Evolutionary conservation across 1,140 invertebrate genomes (phyloP).

Genomic region (Dufourea novaeangliae): DNA sequence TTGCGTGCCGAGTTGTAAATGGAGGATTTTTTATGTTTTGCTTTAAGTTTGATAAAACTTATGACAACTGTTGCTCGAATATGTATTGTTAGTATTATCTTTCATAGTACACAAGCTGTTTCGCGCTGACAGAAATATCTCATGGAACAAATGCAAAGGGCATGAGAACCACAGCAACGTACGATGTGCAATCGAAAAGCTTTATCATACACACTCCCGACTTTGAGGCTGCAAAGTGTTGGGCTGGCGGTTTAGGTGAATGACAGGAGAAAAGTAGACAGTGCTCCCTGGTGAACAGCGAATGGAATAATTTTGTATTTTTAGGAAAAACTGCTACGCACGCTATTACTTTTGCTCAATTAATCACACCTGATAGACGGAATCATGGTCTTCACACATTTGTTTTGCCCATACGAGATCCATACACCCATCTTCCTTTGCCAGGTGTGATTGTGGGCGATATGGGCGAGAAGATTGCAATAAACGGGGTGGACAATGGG

Average conservation of each 20-base stretch:
- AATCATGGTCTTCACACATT: constrained; percentile 95
- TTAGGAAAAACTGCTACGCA: constrained; percentile 92
- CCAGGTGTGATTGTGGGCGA: constrained; percentile 89
- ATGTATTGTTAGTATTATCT: not conserved
- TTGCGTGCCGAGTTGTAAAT: constrained; percentile 14
- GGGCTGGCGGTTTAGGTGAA: constrained; percentile 93
- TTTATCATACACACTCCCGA: constrained; percentile 96
- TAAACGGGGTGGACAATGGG: constrained; percentile 96
- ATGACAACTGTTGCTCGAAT: not conserved
- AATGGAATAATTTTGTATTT: constrained; percentile 59
- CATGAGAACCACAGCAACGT: constrained; percentile 95
- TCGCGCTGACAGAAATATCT: constrained; percentile 95
- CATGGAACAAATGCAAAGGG: constrained; percentile 97
- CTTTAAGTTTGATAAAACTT: not conserved
- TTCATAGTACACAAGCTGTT: constrained; percentile 87
- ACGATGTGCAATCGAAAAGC: constrained; percentile 88
- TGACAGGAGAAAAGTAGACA: not conserved
- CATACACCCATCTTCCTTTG: constrained; percentile 87
- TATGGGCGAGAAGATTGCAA: constrained; percentile 93
- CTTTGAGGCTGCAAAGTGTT: constrained; percentile 97
- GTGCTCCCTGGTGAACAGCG: too few species aligned
- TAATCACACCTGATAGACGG: constrained; percentile 87
- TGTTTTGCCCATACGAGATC: constrained; percentile 90
- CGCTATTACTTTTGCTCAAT: constrained; percentile 93
- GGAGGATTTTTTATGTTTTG: not conserved